Percentiles rank a stretch among this genome's conserved stretches.
Evolutionary conservation across 1,140 invertebrate genomes (phyloP).

Genomic region (Acyrthosiphon pisum): DNA sequence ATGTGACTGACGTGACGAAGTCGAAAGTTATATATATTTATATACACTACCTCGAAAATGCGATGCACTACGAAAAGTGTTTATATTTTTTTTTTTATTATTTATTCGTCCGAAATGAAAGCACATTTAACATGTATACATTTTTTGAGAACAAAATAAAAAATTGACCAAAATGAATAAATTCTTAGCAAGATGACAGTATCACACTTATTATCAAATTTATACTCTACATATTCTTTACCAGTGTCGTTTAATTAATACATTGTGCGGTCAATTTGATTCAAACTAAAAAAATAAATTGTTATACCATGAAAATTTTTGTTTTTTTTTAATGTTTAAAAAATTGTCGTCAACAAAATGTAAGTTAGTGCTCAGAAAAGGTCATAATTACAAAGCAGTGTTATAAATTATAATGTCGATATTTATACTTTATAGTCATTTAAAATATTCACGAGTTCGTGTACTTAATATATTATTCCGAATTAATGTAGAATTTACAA

Average conservation of each 20-base stretch:
- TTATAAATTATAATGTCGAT: not conserved
- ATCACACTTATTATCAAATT: not conserved
- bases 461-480: not conserved
- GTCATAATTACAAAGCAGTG: not conserved
- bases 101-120: not conserved
- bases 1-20: not conserved
- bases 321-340: too few relatives aligned
- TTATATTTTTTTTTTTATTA: not conserved
- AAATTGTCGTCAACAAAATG: not conserved
- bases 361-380: not conserved
- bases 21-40: not conserved
- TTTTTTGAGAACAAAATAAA: not conserved
- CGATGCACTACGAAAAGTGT: not conserved
- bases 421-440: not conserved
- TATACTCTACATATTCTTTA: not conserved
- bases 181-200: not conserved
- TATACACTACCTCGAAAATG: not conserved
- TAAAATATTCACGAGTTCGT: not conserved
- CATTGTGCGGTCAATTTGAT: not conserved
- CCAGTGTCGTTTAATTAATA: not conserved
- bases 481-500: not conserved
- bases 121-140: not conserved
- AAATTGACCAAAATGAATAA: not conserved
- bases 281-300: not conserved
- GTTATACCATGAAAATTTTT: not conserved